Evolutionary conservation across 1,140 invertebrate species (phyloP).

Genomic region (Aplysia californica): DNA sequence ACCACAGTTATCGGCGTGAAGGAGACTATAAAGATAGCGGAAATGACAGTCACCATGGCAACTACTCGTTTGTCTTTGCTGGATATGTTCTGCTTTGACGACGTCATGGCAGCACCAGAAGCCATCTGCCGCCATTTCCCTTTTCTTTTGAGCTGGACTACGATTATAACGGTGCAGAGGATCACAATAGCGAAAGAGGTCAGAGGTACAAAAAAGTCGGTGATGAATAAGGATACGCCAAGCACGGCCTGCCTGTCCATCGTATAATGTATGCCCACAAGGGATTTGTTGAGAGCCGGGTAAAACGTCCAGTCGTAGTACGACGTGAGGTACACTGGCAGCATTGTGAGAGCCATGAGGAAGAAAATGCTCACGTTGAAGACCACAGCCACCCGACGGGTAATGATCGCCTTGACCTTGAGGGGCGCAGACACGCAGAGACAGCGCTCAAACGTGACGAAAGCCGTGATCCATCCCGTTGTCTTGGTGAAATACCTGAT

Average conservation of each 20-base stretch:
- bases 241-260: neutral
- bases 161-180: neutral
- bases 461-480: slow-evolving; percentile 8
- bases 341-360: neutral
- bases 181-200: neutral
- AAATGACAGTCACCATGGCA: neutral
- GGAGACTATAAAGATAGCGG: slow-evolving; percentile 7
- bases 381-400: neutral
- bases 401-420: slow-evolving; percentile 1
- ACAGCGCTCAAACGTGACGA: neutral
- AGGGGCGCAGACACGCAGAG: neutral
- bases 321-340: neutral
- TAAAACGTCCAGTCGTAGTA: neutral
- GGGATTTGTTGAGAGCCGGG: neutral
- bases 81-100: neutral
- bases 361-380: neutral
- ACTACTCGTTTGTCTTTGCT: neutral
- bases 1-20: neutral
- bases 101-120: too few relatives aligned
- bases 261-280: neutral
- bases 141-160: neutral
- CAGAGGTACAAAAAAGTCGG: neutral
- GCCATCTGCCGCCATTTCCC: slow-evolving; percentile 9
- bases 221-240: neutral
- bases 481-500: too few relatives aligned